phyloP scores from a whole-genome alignment of 1,140 invertebrate species.

The Anastrepha obliqua region DNA sequence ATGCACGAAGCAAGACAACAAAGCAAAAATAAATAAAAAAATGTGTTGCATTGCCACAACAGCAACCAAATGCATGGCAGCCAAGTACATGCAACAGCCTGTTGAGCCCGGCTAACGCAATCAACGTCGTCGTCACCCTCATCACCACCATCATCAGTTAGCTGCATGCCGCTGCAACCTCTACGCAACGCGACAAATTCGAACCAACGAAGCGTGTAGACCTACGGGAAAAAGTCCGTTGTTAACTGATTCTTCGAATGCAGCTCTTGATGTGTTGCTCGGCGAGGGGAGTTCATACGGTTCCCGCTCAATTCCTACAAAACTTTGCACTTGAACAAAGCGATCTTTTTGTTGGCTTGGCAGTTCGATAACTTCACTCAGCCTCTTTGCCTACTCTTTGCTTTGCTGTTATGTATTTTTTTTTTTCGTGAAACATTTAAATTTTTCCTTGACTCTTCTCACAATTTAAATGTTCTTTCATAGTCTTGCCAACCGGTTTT shows the following conservation, averaged over 20 bases:
- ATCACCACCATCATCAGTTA: background rate
- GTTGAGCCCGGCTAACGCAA: slow-evolving; percentile 14
- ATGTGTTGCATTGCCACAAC: background rate
- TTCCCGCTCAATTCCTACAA: background rate
- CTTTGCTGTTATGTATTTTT: background rate
- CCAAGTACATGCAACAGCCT: slow-evolving; percentile 34
- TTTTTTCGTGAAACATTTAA: background rate
- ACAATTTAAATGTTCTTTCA: background rate
- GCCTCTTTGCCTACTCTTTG: background rate
- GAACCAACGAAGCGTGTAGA: slow-evolving; percentile 15
- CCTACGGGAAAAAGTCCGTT: slow-evolving; percentile 25
- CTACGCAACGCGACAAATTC: slow-evolving; percentile 23
- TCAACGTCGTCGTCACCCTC: background rate
- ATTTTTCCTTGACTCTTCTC: slow-evolving; percentile 30
- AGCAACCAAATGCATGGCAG: background rate
- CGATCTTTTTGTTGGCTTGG: slow-evolving; percentile 6
- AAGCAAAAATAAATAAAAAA: background rate
- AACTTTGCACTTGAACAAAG: slow-evolving; percentile 23
- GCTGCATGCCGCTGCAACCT: background rate
- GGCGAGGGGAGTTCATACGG: background rate
- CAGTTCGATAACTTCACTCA: background rate
- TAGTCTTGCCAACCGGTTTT: background rate
- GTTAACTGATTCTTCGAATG: slow-evolving; percentile 44
- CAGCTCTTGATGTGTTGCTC: background rate
- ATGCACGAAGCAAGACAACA: slow-evolving; percentile 9